Evolutionary conservation across 2,888 invertebrate species (phyloP), one percentile per base, ranked within the genome.

Genomic region (Oscheius sp.): DNA sequence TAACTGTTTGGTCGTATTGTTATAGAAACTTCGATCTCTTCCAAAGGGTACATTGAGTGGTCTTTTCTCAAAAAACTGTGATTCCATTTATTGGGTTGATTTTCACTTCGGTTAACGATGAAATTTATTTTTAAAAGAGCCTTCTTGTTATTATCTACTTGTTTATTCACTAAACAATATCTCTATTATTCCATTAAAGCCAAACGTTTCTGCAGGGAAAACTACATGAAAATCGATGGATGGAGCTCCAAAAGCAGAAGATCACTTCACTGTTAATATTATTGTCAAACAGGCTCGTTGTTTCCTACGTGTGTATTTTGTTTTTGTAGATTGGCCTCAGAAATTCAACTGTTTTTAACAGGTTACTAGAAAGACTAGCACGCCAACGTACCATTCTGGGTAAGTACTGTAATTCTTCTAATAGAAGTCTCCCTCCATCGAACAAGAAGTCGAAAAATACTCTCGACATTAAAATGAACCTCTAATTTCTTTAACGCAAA

Each of bases 341-440:
- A 15, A 68, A 68, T 58, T 31, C 58, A 27, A 61, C 39, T 6
- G 61, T 68, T 29, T 79, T 77, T 69, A 78, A 78, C 46, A 63
- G 78, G 31, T 70, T 80, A n/a, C 42, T 78, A 20, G 80, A 80
- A 50, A 69, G 80, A 66, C 71, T 78, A 58, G 70, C 72, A 29
- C 50, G 80, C 23, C 77, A 77, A 65, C 69, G 72, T 52, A 71
- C 71, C 2, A 74, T 80, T 33, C 73, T 76, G 73, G 73, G 70
- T 71, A 42, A 25, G 25, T 25, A 42, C 20, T 3, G n/a, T 20
- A 48, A 10, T 23, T 37, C 39, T 15, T 65, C 5, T 20, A 29
- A 6, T 55, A 17, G n/a, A 3, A 2, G 3, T 2, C 15, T 15
- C 5, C 2, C 10, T 65, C 20, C 20, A n/a, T n/a, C n/a, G n/a